Percentiles rank a stretch among this genome's conserved stretches.
Conservation (phyloP, 2,113 vertebrate species). For the Sturnira hondurensis region DNA sequence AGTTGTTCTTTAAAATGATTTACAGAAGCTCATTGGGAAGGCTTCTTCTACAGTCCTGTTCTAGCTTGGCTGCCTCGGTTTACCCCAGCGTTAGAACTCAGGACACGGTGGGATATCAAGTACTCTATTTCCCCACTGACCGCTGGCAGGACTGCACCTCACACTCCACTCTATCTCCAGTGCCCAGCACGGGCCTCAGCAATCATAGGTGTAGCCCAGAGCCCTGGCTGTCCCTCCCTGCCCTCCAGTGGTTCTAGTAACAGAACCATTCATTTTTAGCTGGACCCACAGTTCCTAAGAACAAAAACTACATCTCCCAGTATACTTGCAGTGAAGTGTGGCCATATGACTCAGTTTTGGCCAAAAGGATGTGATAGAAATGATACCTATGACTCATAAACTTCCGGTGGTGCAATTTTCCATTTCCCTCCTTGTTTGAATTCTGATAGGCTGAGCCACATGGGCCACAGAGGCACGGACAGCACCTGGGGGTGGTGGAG, state of each 20-base stretch:
- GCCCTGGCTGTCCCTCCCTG: not conserved
- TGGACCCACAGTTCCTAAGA: not conserved
- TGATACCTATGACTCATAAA: not conserved
- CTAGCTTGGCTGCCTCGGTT: not conserved
- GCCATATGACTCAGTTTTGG: not conserved
- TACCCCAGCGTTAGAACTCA: not conserved
- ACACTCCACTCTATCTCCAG: not conserved
- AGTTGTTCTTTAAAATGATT: not conserved
- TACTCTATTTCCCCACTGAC: not conserved
- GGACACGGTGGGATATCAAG: not conserved
- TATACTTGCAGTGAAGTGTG: not conserved
- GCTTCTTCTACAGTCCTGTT: not conserved
- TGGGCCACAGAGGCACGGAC: not conserved
- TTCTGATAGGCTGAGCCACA: not conserved
- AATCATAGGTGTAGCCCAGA: not conserved
- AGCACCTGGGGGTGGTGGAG: not conserved
- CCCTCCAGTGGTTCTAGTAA: not conserved
- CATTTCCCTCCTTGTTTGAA: not conserved
- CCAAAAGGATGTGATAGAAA: not conserved
- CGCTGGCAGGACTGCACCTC: not conserved
- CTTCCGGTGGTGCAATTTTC: not conserved
- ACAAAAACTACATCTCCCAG: constrained; percentile 43
- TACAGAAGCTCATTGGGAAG: not conserved
- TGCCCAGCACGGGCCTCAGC: not conserved
- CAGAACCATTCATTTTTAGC: not conserved